phyloP scores from a whole-genome alignment of 2,888 invertebrate genomes.

The Diploptera punctata region DNA sequence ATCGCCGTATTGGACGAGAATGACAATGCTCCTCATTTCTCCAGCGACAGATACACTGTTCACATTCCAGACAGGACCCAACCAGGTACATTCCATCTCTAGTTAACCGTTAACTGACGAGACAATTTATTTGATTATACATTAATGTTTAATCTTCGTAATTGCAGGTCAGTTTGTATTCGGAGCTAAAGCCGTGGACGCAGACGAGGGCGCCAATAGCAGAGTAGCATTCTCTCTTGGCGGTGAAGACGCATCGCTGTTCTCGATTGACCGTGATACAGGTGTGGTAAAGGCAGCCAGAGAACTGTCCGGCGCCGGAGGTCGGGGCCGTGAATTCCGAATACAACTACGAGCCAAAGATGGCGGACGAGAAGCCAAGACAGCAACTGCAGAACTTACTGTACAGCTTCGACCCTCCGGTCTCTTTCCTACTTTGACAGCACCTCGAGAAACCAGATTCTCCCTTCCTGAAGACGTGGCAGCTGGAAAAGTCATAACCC shows the following conservation, averaged over 20 bases:
- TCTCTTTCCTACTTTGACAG: conserved; percentile 79
- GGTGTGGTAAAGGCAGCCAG: conserved; percentile 86
- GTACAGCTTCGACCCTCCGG: conserved; percentile 78
- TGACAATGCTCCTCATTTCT: conserved; percentile 83
- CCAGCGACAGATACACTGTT: conserved; percentile 75
- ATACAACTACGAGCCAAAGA: conserved; percentile 62
- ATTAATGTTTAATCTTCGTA: neutral
- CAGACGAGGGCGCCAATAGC: conserved; percentile 82
- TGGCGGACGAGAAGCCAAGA: conserved; percentile 71
- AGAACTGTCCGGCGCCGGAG: conserved; percentile 60
- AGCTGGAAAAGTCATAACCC: conserved; percentile 78
- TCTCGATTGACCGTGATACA: conserved; percentile 78
- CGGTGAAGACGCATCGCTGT: conserved; percentile 79
- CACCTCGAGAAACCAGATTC: conserved; percentile 68
- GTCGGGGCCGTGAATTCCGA: conserved; percentile 30
- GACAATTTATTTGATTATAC: neutral
- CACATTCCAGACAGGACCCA: conserved; percentile 83
- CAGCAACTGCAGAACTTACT: conserved; percentile 76
- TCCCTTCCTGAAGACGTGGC: conserved; percentile 80
- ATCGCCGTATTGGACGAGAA: conserved; percentile 82
- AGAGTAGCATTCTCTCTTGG: conserved; percentile 79
- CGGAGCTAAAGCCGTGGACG: conserved; percentile 86
- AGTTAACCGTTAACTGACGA: neutral
- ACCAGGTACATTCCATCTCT: conserved; percentile 60
- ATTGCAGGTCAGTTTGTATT: conserved; percentile 77